Evolutionary conservation across 2,888 invertebrate species (phyloP).

Genomic region (Nasonovia ribisnigri): DNA sequence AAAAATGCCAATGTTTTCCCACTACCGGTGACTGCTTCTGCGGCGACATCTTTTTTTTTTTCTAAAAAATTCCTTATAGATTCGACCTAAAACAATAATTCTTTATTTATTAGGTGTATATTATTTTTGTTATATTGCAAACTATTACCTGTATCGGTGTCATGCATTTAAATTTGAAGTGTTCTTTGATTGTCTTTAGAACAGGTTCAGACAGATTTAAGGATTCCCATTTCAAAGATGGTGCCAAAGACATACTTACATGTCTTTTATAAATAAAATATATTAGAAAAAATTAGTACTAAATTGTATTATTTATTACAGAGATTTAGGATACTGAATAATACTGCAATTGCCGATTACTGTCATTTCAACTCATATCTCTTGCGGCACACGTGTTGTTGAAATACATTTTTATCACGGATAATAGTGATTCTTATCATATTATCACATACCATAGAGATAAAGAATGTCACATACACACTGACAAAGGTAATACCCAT

Average conservation of each 20-base stretch:
- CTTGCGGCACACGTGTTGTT: background rate
- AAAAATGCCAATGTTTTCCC: conserved; percentile 98
- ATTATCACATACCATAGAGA: no score
- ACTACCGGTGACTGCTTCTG: conserved; percentile 98
- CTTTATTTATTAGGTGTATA: background rate
- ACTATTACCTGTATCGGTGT: conserved; percentile 66
- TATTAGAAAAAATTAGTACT: background rate
- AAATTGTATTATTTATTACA: background rate
- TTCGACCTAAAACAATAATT: conserved; percentile 67
- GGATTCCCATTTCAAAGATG: conserved; percentile 53
- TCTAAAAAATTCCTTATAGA: conserved; percentile 76
- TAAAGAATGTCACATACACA: no score
- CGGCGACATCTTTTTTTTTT: conserved; percentile 95
- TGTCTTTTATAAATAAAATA: background rate
- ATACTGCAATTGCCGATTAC: background rate
- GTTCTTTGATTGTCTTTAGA: conserved; percentile 65
- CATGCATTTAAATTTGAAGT: conserved; percentile 64
- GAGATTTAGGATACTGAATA: background rate
- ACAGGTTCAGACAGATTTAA: conserved; percentile 59
- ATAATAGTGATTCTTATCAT: background rate
- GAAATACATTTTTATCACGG: background rate
- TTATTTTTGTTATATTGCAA: background rate
- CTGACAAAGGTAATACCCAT: no score
- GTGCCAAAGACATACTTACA: conserved; percentile 48
- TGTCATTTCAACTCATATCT: background rate